Percentiles rank a stretch among this genome's conserved stretches.
Evolutionary conservation across 1,140 invertebrate genomes (phyloP).

Genomic region (Drosophila ironensis): DNA sequence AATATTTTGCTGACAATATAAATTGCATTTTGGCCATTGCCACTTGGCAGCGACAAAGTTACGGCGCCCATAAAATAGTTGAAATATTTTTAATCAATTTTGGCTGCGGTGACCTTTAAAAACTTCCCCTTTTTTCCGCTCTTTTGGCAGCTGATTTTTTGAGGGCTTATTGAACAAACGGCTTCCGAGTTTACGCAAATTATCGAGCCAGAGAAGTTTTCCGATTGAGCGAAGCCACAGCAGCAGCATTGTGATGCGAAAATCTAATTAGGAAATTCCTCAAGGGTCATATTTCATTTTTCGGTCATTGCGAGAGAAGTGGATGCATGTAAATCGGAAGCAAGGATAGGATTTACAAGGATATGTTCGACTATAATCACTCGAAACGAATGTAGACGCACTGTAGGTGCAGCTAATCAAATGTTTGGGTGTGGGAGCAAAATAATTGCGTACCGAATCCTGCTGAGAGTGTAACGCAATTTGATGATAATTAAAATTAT

Average conservation of each 20-base stretch:
- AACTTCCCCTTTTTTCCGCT: constrained; percentile 4
- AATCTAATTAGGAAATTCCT: constrained; percentile 32
- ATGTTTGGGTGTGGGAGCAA: constrained; percentile 7
- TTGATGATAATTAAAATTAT: constrained; percentile 69
- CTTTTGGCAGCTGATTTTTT: too few species aligned
- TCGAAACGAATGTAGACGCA: background rate
- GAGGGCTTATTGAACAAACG: background rate
- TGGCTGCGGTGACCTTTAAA: constrained; percentile 20
- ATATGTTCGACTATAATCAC: background rate
- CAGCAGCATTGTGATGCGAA: background rate
- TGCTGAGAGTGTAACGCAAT: constrained; percentile 65
- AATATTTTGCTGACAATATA: constrained; percentile 47
- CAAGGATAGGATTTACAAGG: too few species aligned
- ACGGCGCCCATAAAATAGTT: constrained; percentile 31
- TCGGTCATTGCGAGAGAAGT: background rate
- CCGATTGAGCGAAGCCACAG: constrained; percentile 7
- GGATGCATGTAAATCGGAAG: too few species aligned
- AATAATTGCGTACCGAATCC: constrained; percentile 45
- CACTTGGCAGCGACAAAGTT: constrained; percentile 34
- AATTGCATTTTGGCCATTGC: constrained; percentile 50
- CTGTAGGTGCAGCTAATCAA: constrained; percentile 25
- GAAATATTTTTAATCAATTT: constrained; percentile 41
- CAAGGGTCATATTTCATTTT: background rate
- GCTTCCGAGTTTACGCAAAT: constrained; percentile 12
- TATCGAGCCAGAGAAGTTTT: constrained; percentile 10